Conservation (phyloP, 2,888 invertebrate genomes). For the Drosophila tripunctata region DNA sequence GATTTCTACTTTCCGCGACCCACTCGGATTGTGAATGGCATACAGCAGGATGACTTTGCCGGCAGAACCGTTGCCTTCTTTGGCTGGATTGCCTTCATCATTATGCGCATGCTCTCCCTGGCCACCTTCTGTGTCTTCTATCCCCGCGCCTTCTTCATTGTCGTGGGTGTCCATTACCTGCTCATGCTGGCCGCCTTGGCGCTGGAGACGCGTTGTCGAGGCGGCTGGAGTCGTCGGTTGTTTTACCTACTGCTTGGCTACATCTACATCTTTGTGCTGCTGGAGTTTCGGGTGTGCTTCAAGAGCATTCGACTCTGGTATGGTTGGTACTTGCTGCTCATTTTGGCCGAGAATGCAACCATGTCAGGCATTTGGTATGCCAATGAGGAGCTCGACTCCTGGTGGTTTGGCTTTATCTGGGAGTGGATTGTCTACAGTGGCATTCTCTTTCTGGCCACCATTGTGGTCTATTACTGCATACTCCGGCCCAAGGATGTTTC, state of each 20-base stretch:
- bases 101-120: constrained; percentile 89
- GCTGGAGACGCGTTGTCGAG: constrained; percentile 86
- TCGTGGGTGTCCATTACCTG: constrained; percentile 87
- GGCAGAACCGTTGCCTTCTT: constrained; percentile 89
- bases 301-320: constrained; percentile 90
- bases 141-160: constrained; percentile 86
- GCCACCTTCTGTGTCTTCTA: constrained; percentile 89
- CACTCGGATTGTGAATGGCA: constrained; percentile 86
- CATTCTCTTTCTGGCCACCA: constrained; percentile 86
- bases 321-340: constrained; percentile 88
- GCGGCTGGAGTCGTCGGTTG: constrained; percentile 85
- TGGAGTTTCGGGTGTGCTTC: constrained; percentile 92
- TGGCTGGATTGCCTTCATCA: constrained; percentile 91
- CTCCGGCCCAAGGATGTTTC: constrained; percentile 87
- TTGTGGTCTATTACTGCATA: constrained; percentile 87
- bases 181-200: constrained; percentile 88
- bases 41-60: constrained; percentile 90
- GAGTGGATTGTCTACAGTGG: constrained; percentile 87
- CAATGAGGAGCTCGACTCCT: constrained; percentile 86
- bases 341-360: constrained; percentile 88
- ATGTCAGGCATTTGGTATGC: constrained; percentile 90
- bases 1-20: constrained; percentile 84
- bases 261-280: constrained; percentile 90
- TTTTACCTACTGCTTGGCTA: constrained; percentile 90
- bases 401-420: constrained; percentile 89